Base-by-base conservation (phyloP, 2,888 invertebrate genomes). In the Prenolepis imparis region DNA sequence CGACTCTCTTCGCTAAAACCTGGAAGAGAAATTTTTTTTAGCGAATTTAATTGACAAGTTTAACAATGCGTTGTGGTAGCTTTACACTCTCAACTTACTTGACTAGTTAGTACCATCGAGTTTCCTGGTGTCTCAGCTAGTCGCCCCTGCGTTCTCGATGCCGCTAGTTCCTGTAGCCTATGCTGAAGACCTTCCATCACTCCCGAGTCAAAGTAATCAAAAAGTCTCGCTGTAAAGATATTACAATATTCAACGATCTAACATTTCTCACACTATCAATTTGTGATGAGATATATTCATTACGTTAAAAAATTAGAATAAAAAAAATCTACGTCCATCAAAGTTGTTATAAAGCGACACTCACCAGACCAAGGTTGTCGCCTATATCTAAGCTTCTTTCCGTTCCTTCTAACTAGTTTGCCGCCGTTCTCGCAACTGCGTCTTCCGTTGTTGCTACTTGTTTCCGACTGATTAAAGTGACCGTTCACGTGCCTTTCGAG, bases 401-500 rank as follows among this genome's bases (percentile, higher is more conserved):
- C 98, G 94, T 98, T 98, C 93, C 98, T 96, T 89, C 98, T 96
- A 89, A 98, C 96, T 88, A 98, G 95, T 94, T 98, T 98, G 70
- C 96, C 96, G 9, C 95, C 95, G 90, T 97, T 97, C 91, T 97
- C 97, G 36, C 97, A 96, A 70, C 97, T 96, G 93, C 97, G 97
- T 95, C 97, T 97, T 64, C 95, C 95, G 88, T 95, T 95, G 88
- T 95, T 95, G 92, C 95, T 96, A 89, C 95, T 96, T 87, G 96
- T 96, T 92, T 97, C 97, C 90, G 96, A 96, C 81, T 95, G 95
- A 93, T 96, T 96, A 95, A 99, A 99, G 95, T 99, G 99, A 92
- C 97, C 97, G 95, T 99, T 98, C 74, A 99, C 98, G 93, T 99
- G 99, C 91, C 98, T 96, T 95, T 99, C 98, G 91, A 99, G 95